Evolutionary conservation across 2,797 vertebrate species (phyloP).

Genomic region (Tapirus indicus): DNA sequence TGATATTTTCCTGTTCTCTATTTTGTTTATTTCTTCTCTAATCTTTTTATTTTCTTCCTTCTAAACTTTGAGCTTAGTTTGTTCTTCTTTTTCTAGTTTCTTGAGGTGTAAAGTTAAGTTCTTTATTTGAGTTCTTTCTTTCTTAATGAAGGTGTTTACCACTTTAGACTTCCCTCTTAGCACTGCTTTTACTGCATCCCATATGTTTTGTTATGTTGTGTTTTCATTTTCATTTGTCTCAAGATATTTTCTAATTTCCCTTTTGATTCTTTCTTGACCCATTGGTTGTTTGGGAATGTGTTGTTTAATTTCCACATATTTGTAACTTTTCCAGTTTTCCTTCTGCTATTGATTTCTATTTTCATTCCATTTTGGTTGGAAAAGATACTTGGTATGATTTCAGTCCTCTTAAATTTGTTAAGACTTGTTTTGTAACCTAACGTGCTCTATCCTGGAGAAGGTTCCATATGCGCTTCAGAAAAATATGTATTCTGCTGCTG

Average conservation of each 20-base stretch:
- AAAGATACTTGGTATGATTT: not conserved
- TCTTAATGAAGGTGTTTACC: not conserved
- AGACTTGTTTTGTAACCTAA: not conserved
- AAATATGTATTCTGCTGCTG: not conserved
- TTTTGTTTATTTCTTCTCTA: not conserved
- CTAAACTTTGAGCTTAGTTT: not conserved
- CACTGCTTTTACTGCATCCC: not conserved
- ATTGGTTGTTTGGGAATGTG: not conserved
- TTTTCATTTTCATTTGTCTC: not conserved
- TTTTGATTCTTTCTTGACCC: not conserved
- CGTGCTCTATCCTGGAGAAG: not conserved
- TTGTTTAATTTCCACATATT: not conserved
- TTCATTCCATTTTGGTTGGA: not conserved
- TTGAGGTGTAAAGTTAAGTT: not conserved
- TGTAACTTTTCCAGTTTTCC: not conserved
- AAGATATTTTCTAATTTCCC: not conserved
- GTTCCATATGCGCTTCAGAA: not conserved
- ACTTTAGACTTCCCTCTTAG: not conserved
- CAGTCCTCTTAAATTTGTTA: not conserved
- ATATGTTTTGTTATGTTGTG: not conserved
- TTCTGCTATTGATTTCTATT: not conserved
- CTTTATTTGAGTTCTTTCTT: not conserved
- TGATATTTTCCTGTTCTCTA: not conserved
- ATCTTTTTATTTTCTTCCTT: not conserved
- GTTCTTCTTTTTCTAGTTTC: not conserved